Evolutionary conservation across 2,113 vertebrate species (phyloP).

Genomic region (Dasyurus viverrinus): DNA sequence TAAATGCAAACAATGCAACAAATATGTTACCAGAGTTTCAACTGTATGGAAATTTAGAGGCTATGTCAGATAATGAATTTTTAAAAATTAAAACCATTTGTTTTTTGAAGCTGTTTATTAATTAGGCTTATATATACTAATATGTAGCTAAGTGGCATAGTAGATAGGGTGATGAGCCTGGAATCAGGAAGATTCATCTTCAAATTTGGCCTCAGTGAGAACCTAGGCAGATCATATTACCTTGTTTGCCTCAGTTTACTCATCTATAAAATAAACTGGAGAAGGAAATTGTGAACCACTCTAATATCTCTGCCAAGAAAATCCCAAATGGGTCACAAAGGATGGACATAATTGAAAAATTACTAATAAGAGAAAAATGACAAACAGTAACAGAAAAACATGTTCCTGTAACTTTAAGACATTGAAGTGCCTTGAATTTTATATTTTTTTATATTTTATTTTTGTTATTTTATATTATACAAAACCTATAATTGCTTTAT

Average conservation of each 20-base stretch:
- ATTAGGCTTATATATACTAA: background rate
- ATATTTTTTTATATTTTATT: too few species aligned
- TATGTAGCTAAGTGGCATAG: background rate
- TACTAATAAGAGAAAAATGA: background rate
- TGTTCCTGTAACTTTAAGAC: background rate
- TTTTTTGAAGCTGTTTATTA: background rate
- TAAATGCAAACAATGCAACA: background rate
- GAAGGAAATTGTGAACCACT: too few species aligned
- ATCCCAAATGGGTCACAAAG: too few species aligned
- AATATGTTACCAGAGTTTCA: conserved; percentile 18
- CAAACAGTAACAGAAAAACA: background rate
- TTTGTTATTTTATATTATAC: background rate
- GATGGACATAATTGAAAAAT: background rate
- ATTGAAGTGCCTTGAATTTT: background rate
- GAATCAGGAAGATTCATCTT: too few species aligned
- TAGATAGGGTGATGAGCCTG: background rate
- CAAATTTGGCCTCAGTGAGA: too few species aligned
- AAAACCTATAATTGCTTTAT: background rate
- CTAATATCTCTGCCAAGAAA: too few species aligned
- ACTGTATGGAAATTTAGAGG: conserved; percentile 7
- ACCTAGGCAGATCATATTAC: too few species aligned
- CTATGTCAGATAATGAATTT: background rate
- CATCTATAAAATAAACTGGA: too few species aligned
- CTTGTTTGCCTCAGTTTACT: too few species aligned
- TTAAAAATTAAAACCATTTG: background rate